A percentile compares a stretch with the other conserved stretches of the same genome.
These are phyloP conservation scores for Montifringilla adamsi DNA, from an alignment of 2,113 vertebrate genomes.

Conservation along the genomic window DNA sequence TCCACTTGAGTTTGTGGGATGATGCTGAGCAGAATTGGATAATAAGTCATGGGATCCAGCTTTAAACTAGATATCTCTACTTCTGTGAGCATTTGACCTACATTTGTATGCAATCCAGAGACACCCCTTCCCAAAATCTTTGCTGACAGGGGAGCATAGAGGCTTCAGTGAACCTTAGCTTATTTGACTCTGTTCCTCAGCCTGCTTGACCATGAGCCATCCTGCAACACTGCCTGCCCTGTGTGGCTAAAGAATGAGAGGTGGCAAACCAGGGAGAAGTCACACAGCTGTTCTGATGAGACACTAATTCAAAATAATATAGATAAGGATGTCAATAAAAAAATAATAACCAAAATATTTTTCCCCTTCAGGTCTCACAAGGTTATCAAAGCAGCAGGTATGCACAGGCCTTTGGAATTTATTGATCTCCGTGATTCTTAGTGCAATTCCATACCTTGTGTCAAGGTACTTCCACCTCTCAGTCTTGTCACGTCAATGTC, in stretches of 20 bases:
- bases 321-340: neutral
- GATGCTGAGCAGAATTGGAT: neutral
- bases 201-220: neutral
- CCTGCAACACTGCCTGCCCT: neutral
- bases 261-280: neutral
- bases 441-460: neutral
- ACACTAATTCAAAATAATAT: neutral
- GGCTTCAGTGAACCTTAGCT: neutral
- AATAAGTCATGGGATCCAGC: neutral
- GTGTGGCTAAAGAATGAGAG: neutral
- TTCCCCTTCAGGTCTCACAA: neutral
- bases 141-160: neutral
- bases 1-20: neutral
- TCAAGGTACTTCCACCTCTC: neutral
- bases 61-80: neutral
- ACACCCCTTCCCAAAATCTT: neutral
- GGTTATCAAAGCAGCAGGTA: neutral
- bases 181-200: neutral
- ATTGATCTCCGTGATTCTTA: neutral
- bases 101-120: neutral
- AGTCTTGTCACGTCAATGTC: neutral
- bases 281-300: neutral
- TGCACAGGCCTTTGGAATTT: neutral
- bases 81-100: neutral
- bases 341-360: neutral